Percentiles rank a stretch among this genome's conserved stretches.
Evolutionary conservation across 1,140 invertebrate genomes (phyloP).

Genomic region (Rhyacophila brunnea): DNA sequence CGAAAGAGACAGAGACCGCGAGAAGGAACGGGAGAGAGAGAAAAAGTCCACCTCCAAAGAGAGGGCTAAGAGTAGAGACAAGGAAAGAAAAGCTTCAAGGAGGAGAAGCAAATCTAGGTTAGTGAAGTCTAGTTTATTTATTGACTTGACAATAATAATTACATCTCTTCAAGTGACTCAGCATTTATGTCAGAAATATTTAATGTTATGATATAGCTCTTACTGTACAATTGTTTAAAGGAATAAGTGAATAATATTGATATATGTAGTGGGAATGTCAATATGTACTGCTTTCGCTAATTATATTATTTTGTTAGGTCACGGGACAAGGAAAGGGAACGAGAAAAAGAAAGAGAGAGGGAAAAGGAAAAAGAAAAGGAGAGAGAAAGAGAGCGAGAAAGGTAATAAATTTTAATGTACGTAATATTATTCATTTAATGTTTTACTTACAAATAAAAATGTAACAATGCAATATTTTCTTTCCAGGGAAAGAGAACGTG

Average conservation of each 20-base stretch:
- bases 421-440: no score
- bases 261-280: no score
- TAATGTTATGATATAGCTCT: no score
- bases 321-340: conserved; percentile 55
- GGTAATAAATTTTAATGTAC: conserved; percentile 2
- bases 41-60: conserved; percentile 45
- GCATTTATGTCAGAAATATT: no score
- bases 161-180: no score
- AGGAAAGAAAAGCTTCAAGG: conserved; percentile 39
- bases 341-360: conserved; percentile 45
- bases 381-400: conserved; percentile 21
- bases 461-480: not conserved
- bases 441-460: no score
- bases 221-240: no score
- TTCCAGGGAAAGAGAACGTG: conserved; percentile 50
- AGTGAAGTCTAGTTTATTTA: not conserved
- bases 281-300: not conserved
- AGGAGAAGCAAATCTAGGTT: conserved; percentile 30
- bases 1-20: conserved; percentile 43
- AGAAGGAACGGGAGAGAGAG: conserved; percentile 46
- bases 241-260: no score
- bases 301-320: conserved; percentile 20
- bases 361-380: conserved; percentile 39
- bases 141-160: no score
- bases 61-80: conserved; percentile 45